Base-by-base conservation (phyloP, 92 coral and sea anemone species). In the Palythoa heliodiscus region DNA sequence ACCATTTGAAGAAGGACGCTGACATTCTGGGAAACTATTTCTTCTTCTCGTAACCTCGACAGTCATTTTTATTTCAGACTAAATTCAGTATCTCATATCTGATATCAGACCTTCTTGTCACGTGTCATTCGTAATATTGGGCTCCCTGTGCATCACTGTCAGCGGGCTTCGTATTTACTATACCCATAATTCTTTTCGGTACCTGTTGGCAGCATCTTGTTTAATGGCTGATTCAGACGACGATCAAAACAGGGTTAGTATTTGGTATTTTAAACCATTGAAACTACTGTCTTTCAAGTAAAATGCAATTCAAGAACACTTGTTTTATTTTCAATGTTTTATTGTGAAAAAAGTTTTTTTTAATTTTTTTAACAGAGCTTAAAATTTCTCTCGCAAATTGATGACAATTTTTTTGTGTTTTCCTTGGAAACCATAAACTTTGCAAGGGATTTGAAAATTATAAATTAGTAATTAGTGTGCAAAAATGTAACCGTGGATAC, bases 191-290 rank as follows among this genome's bases (percentile, higher is more conserved):
- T 47, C 93, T 5, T 71, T 60, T 83, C 82, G 78, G 58, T 47
- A 39, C 52, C 12, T 24, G 61, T 55, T 61, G 43, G 64, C 64
- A 43, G 24, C 75, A 86, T 77, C 82, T 64, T 85, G 40, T 86
- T 93, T 93, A 78, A 93, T 93, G 97, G 97, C 97, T 93, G 98
- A 94, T 93, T 96, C 93, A 23, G 98, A 96, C 89, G 94, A 95
- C 89, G 98, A 95, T 69, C 89, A 92, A 87, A 92, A 91, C 63
- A 94, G 92, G 97, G 98, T 95, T 85, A 70, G 89, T 93, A 86
- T 73, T 64, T 20, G 29, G 35, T 7, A 23, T 47, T 61, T 71
- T 84, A 22, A 60, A 11, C 58, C 50, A 48, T 61, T 7, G 0
- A 6, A 61, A 50, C n/a, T 20, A 19, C 47, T 3, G 35, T 17